Conservation (phyloP, 2,888 invertebrate species). For the Malthinus flaveolus region DNA sequence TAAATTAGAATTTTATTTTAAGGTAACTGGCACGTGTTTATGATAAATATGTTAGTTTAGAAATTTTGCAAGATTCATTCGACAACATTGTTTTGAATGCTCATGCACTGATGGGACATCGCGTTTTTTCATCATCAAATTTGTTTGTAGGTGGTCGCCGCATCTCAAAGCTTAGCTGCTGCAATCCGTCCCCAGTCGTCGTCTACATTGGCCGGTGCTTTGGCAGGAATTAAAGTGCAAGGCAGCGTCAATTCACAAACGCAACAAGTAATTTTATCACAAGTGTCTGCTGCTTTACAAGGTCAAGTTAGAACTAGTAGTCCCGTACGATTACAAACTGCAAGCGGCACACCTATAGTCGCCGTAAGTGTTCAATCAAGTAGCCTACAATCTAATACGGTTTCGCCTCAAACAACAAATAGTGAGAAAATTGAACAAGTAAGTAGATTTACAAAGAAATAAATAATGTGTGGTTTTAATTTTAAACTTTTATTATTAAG, state of each 20-base stretch:
- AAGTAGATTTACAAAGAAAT: slow-evolving; percentile 50
- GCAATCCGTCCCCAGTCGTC: slow-evolving; percentile 58
- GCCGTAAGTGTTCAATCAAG: slow-evolving; percentile 60
- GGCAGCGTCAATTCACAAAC: slow-evolving; percentile 48
- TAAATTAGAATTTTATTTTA: no score
- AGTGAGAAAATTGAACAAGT: slow-evolving; percentile 44
- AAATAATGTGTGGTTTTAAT: slow-evolving; percentile 20
- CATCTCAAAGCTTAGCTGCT: slow-evolving; percentile 57
- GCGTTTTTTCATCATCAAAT: neutral
- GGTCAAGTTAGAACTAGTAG: slow-evolving; percentile 61
- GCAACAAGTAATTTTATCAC: slow-evolving; percentile 60
- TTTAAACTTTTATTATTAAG: neutral
- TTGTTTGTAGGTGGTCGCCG: slow-evolving; percentile 59
- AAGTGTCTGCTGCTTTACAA: slow-evolving; percentile 59
- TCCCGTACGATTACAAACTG: slow-evolving; percentile 64
- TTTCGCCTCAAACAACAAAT: slow-evolving; percentile 39
- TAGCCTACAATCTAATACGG: slow-evolving; percentile 57
- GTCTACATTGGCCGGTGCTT: slow-evolving; percentile 55
- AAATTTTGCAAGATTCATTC: no score
- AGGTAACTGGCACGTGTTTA: no score
- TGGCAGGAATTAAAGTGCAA: slow-evolving; percentile 58
- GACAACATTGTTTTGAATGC: no score
- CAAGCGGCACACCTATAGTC: slow-evolving; percentile 49
- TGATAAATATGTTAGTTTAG: no score
- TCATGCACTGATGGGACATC: no score